Percentiles rank a stretch among this genome's conserved stretches.
Evolutionary conservation across 2,888 invertebrate species (phyloP).

Genomic region (Agrilus cyanescens): DNA sequence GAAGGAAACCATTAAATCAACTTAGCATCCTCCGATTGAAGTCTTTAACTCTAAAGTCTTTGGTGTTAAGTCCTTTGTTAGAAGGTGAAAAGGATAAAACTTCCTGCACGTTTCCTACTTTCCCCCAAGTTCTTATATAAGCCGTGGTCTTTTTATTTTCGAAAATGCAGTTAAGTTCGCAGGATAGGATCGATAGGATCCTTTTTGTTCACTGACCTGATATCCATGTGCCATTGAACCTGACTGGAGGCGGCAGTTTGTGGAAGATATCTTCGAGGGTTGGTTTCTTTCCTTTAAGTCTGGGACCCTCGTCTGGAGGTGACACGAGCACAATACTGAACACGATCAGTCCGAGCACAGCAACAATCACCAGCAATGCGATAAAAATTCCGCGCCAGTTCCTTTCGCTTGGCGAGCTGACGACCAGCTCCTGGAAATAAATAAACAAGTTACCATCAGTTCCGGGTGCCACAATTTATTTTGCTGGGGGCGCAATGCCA

Average conservation of each 20-base stretch:
- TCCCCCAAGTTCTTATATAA: no score
- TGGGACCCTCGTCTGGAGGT: slow-evolving; percentile 60
- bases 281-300: slow-evolving; percentile 56
- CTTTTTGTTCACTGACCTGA: slow-evolving; percentile 40
- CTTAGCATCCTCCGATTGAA: no score
- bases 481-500: no score
- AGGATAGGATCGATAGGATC: no score
- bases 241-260: slow-evolving; percentile 35
- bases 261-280: slow-evolving; percentile 55
- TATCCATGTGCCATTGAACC: slow-evolving; percentile 70
- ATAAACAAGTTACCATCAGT: slow-evolving; percentile 3
- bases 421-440: slow-evolving; percentile 71
- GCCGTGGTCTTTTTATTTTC: no score
- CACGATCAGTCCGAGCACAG: slow-evolving; percentile 79
- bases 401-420: slow-evolving; percentile 71
- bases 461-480: no score
- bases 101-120: not conserved
- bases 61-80: not conserved
- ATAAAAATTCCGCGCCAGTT: slow-evolving; percentile 94
- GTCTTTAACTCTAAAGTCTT: not conserved
- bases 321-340: slow-evolving; percentile 85
- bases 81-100: not conserved
- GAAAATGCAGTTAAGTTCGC: no score
- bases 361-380: slow-evolving; percentile 79
- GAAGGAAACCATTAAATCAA: no score